A percentile compares a stretch with the other conserved stretches of the same genome.
Evolutionary conservation across 2,797 vertebrate genomes (phyloP).

Genomic region (Dryobates pubescens): DNA sequence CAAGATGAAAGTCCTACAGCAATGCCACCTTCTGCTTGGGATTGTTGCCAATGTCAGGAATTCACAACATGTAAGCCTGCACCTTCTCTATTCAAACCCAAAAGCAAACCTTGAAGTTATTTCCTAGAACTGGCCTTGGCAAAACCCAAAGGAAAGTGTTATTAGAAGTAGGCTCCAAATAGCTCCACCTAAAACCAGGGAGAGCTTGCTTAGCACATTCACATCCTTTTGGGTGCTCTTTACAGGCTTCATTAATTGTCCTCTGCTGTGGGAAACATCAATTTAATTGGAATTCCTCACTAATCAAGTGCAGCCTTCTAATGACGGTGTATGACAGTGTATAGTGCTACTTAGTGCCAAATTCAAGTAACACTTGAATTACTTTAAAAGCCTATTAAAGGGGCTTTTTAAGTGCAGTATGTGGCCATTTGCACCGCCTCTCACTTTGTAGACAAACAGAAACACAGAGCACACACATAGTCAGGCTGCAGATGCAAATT

Average conservation of each 20-base stretch:
- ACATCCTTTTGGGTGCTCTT: neutral
- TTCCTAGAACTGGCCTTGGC: neutral
- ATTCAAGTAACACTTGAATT: neutral
- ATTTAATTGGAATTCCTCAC: slow-evolving; percentile 9
- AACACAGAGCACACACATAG: neutral
- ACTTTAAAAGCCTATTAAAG: neutral
- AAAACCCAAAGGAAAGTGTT: neutral
- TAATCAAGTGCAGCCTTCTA: neutral
- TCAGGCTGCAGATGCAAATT: slow-evolving; percentile 38
- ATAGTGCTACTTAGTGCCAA: neutral
- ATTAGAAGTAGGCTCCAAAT: neutral
- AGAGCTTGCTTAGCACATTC: neutral
- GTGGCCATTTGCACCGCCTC: neutral
- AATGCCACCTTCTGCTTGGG: neutral
- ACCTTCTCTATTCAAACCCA: neutral
- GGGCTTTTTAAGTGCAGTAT: neutral
- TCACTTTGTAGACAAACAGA: neutral
- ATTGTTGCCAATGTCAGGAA: neutral
- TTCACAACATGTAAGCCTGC: neutral
- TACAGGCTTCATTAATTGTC: neutral
- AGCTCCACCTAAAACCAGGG: neutral
- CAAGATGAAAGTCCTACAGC: neutral
- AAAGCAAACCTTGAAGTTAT: neutral
- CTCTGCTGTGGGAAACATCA: neutral
- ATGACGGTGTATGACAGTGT: neutral